phyloP scores from a whole-genome alignment of 2,888 invertebrate genomes.

The Parasteatoda lunata region DNA sequence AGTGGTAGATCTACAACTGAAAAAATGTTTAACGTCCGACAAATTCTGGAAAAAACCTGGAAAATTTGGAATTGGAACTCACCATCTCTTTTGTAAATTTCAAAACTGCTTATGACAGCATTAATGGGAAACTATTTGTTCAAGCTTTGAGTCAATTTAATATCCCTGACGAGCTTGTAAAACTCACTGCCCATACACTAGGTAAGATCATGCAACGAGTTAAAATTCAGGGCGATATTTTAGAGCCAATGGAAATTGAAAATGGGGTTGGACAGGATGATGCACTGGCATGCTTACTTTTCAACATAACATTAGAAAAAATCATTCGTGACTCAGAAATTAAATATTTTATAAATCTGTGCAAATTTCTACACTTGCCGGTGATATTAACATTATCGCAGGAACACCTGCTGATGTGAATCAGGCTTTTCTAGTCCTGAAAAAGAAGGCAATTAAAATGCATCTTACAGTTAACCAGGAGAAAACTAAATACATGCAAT shows the following conservation, averaged over 20 bases:
- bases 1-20: neutral
- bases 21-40: neutral
- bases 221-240: slow-evolving; percentile 3
- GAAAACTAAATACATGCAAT: neutral
- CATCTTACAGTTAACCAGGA: neutral
- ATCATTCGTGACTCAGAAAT: neutral
- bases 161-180: neutral
- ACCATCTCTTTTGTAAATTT: neutral
- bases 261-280: neutral
- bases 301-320: slow-evolving; percentile 2
- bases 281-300: slow-evolving; percentile 1
- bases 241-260: slow-evolving; percentile 5
- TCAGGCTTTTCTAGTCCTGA: neutral
- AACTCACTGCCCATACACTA: neutral
- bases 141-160: neutral
- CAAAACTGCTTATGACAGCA: neutral
- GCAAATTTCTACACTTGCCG: slow-evolving; percentile 6
- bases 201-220: neutral
- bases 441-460: neutral
- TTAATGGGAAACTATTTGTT: neutral
- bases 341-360: slow-evolving; percentile 1
- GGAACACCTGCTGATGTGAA: neutral
- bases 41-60: neutral
- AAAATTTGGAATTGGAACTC: neutral
- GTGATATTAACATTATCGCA: neutral